These are phyloP conservation scores for Sweltsa coloradensis DNA, from an alignment of 1,140 invertebrate genomes.

Conservation along the genomic window DNA sequence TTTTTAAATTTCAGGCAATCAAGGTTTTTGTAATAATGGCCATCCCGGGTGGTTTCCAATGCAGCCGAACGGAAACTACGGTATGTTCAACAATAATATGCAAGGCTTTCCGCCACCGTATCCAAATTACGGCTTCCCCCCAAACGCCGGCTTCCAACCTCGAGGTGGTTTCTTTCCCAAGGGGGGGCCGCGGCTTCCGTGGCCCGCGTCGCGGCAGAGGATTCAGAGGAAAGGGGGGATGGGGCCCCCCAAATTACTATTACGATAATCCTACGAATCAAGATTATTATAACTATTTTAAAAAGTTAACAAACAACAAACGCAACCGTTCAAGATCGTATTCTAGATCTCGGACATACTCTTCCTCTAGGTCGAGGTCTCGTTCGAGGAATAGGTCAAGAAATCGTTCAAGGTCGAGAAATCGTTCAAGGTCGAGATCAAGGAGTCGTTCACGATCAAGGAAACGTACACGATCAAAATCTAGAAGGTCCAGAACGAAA, in stretches of 20 bases:
- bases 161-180: neutral
- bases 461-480: too few relatives aligned
- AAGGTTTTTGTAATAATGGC: neutral
- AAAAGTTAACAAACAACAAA: neutral
- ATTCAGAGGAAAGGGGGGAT: neutral
- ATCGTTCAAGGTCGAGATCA: neutral
- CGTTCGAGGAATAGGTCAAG: neutral
- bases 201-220: neutral
- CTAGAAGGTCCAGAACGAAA: too few relatives aligned
- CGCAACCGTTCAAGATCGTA: neutral
- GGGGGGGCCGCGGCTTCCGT: neutral
- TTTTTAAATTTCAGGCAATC: slow-evolving; percentile 1
- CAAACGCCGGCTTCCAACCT: neutral
- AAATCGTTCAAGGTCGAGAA: neutral
- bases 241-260: neutral
- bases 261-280: neutral
- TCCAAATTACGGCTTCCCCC: neutral
- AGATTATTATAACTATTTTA: neutral
- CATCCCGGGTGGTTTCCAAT: neutral
- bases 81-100: neutral
- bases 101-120: neutral
- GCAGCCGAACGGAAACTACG: neutral
- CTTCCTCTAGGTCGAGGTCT: neutral
- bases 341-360: neutral
- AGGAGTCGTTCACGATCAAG: too few relatives aligned